phyloP scores from a whole-genome alignment of 2,113 vertebrate genomes.

The Camelus dromedarius region DNA sequence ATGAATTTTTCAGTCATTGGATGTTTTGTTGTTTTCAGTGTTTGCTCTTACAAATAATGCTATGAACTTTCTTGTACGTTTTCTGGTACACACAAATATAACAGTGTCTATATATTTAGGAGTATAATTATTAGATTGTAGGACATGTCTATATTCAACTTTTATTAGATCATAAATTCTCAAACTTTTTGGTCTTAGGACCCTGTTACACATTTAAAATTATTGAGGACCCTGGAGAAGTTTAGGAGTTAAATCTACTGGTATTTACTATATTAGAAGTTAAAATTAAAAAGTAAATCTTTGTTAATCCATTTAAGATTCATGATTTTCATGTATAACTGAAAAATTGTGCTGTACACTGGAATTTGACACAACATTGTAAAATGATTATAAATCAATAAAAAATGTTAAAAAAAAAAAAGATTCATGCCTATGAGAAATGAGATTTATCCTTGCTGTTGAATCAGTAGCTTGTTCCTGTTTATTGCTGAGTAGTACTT shows the following conservation, averaged over 20 bases:
- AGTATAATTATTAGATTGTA: not conserved
- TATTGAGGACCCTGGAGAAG: not conserved
- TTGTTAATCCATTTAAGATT: not conserved
- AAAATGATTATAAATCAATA: no score
- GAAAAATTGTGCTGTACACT: no score
- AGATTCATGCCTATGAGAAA: not conserved
- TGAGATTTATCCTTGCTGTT: not conserved
- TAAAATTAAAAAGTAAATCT: conserved; percentile 21
- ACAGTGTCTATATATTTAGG: not conserved
- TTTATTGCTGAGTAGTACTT: not conserved
- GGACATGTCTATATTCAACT: not conserved
- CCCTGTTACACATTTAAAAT: not conserved
- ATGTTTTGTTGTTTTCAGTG: not conserved
- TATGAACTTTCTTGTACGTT: not conserved
- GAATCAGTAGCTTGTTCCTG: not conserved
- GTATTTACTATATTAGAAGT: not conserved
- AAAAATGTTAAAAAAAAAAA: not conserved
- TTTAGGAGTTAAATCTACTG: not conserved
- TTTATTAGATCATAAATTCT: not conserved
- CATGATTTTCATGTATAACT: no score
- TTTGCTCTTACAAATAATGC: not conserved
- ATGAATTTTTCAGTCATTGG: not conserved
- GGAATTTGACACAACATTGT: no score
- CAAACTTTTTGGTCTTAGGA: not conserved
- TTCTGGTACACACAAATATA: not conserved